Evolutionary conservation across 2,113 vertebrate genomes (phyloP).

Genomic region (Trochalopteron elliotii): DNA sequence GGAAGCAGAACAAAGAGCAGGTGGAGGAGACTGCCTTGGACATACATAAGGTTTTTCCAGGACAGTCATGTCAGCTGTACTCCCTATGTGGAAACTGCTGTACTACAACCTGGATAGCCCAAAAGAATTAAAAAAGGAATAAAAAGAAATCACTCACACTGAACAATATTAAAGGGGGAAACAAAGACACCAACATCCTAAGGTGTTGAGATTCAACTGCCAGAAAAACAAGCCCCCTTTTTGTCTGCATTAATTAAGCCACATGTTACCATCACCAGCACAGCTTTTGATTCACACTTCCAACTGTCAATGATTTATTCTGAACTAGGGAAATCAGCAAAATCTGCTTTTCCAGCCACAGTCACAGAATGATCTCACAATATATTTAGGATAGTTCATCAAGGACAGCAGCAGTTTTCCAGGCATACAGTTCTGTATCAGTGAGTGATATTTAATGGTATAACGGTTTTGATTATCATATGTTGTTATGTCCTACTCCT

Average conservation of each 20-base stretch:
- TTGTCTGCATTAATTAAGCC: background rate
- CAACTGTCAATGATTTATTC: conserved; percentile 1
- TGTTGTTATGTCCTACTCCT: conserved; percentile 2
- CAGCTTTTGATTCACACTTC: conserved; percentile 14
- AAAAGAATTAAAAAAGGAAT: background rate
- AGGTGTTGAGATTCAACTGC: conserved; percentile 22
- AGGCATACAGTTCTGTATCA: background rate
- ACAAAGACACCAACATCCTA: background rate
- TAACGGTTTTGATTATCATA: conserved; percentile 14
- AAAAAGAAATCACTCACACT: background rate
- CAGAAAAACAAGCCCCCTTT: background rate
- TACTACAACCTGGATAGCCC: background rate
- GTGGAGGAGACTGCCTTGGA: background rate
- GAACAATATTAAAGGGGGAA: conserved; percentile 8
- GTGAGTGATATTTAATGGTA: background rate
- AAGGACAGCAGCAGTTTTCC: background rate
- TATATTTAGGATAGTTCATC: background rate
- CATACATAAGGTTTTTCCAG: background rate
- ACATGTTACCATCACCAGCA: background rate
- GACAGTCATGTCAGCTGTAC: background rate
- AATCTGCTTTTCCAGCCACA: conserved; percentile 6
- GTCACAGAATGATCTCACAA: background rate
- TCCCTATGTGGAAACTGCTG: background rate
- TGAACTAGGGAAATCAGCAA: conserved; percentile 38
- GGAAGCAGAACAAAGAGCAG: background rate